These are phyloP conservation scores for Pipistrellus nathusii DNA, from an alignment of 2,797 vertebrate genomes.

Conservation along the genomic window DNA sequence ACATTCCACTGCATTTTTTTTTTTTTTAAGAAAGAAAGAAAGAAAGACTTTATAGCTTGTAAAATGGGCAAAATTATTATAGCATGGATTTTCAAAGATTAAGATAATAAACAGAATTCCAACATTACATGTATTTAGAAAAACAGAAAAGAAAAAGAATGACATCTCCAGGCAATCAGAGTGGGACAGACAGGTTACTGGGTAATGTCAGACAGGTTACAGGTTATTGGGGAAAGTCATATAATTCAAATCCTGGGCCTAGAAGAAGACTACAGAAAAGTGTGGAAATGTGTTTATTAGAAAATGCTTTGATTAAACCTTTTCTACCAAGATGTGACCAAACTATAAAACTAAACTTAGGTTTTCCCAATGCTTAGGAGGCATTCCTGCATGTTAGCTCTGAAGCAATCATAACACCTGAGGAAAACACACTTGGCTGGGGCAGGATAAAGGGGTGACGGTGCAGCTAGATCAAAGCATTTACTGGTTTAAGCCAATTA, in stretches of 20 bases:
- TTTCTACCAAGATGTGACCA: background rate
- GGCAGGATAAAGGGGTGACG: too few relatives aligned
- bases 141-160: constrained; percentile 24
- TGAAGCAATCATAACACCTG: background rate
- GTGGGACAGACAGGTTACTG: background rate
- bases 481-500: background rate
- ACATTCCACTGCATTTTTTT: constrained; percentile 92
- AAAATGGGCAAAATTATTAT: constrained; percentile 1
- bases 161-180: background rate
- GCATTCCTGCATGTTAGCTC: background rate
- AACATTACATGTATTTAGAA: constrained; percentile 14
- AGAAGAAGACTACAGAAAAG: background rate
- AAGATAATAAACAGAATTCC: constrained; percentile 7
- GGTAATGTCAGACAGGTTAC: background rate
- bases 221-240: background rate
- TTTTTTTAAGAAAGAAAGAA: constrained; percentile 61
- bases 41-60: background rate
- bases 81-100: constrained; percentile 2
- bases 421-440: background rate
- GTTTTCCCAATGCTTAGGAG: background rate
- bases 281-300: background rate
- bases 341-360: background rate
- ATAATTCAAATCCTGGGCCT: background rate
- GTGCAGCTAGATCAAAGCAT: background rate
- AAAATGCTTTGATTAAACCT: constrained; percentile 19